Conservation (phyloP, 2,888 invertebrate species). For the Ceramica pisi region DNA sequence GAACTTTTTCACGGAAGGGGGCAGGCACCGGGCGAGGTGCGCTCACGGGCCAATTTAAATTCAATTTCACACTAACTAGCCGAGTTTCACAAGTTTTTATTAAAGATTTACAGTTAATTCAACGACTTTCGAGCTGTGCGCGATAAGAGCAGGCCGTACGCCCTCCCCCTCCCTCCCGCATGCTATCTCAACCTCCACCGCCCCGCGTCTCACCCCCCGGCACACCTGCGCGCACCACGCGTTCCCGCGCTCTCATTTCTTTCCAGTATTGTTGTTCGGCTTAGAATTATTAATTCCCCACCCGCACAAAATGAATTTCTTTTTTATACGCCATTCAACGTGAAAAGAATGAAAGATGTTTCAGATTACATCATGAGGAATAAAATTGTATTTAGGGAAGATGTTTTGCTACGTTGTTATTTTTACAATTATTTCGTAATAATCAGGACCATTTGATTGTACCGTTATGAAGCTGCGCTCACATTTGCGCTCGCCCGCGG, state of each 20-base stretch:
- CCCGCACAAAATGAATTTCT: constrained; percentile 55
- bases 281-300: constrained; percentile 60
- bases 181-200: not conserved
- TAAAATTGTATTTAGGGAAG: constrained; percentile 28
- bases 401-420: constrained; percentile 20
- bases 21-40: not conserved
- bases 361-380: constrained; percentile 44
- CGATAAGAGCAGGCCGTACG: constrained; percentile 19
- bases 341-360: constrained; percentile 51
- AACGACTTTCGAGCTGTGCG: constrained; percentile 41
- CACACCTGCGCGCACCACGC: constrained; percentile 46
- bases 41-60: constrained; percentile 69
- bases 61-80: constrained; percentile 75
- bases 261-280: constrained; percentile 57
- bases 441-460: not conserved
- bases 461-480: not conserved
- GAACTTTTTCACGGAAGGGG: not conserved
- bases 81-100: constrained; percentile 71
- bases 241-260: constrained; percentile 47
- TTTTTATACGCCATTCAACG: constrained; percentile 47
- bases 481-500: constrained; percentile 4
- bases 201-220: not conserved
- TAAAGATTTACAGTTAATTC: constrained; percentile 69
- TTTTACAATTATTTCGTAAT: constrained; percentile 20
- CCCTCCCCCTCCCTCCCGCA: too few species aligned